A percentile compares a stretch with the other conserved stretches of the same genome.
phyloP scores from a whole-genome alignment of 2,888 invertebrate genomes.

The Dinocampus coccinellae region DNA sequence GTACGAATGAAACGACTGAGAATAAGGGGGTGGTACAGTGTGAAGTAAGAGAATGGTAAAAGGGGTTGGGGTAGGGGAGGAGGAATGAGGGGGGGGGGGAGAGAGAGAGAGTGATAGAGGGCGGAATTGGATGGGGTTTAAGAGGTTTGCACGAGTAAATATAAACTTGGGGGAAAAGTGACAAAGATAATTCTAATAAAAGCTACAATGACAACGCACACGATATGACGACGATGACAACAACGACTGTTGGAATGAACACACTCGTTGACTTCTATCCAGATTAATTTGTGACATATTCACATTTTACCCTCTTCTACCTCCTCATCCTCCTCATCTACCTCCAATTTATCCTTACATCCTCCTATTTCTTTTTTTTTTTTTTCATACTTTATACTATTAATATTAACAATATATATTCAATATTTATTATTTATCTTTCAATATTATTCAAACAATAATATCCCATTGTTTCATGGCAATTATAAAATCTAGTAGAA shows the following conservation, averaged over 20 bases:
- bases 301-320: constrained; percentile 65
- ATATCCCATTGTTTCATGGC: neutral
- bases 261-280: constrained; percentile 58
- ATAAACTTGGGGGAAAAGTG: constrained; percentile 68
- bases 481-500: neutral
- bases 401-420: too few relatives aligned
- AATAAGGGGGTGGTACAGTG: neutral
- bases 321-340: too few relatives aligned
- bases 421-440: constrained; percentile 9
- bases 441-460: neutral
- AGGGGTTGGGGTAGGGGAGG: neutral
- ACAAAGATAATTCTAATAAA: constrained; percentile 70
- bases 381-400: too few relatives aligned
- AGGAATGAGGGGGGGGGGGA: constrained; percentile 11
- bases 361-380: too few relatives aligned
- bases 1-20: constrained; percentile 33
- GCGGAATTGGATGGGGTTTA: constrained; percentile 56
- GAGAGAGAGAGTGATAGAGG: constrained; percentile 26
- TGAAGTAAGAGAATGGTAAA: too few relatives aligned
- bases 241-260: constrained; percentile 54
- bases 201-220: constrained; percentile 60
- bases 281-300: constrained; percentile 69
- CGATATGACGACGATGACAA: constrained; percentile 33
- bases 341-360: too few relatives aligned
- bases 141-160: constrained; percentile 68